Percentiles rank a stretch among this genome's conserved stretches.
Evolutionary conservation across 2,113 vertebrate species (phyloP).

Genomic region (Ivindomyrus marchei): DNA sequence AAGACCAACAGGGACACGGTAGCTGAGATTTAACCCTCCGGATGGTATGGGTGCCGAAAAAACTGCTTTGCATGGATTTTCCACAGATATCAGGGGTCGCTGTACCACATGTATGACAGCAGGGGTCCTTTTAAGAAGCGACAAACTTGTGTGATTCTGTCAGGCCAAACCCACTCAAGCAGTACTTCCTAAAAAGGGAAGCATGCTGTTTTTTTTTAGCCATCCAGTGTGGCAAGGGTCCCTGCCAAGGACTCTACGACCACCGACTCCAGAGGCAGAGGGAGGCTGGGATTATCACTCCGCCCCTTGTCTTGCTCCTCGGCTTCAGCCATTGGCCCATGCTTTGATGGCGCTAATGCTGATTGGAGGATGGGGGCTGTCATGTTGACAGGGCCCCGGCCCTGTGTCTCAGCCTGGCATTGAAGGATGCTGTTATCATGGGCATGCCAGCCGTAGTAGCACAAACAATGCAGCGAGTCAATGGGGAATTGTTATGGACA

Average conservation of each 20-base stretch:
- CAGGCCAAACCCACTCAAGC: neutral
- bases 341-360: neutral
- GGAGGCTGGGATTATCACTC: neutral
- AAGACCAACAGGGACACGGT: neutral
- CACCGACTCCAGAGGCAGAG: neutral
- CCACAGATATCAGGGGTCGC: neutral
- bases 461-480: neutral
- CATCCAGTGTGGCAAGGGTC: neutral
- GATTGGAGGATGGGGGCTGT: neutral
- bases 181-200: neutral
- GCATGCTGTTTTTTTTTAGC: neutral
- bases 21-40: neutral
- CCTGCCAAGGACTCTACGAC: neutral
- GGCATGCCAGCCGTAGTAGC: neutral
- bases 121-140: neutral
- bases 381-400: neutral
- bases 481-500: neutral
- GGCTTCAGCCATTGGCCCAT: neutral
- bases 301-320: neutral
- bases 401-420: neutral
- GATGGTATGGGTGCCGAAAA: neutral
- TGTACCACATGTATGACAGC: neutral
- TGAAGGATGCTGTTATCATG: neutral
- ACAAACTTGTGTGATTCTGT: neutral
- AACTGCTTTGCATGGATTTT: neutral